phyloP scores from a whole-genome alignment of 2,113 vertebrate genomes.

The Phrynosoma blainvillii region DNA sequence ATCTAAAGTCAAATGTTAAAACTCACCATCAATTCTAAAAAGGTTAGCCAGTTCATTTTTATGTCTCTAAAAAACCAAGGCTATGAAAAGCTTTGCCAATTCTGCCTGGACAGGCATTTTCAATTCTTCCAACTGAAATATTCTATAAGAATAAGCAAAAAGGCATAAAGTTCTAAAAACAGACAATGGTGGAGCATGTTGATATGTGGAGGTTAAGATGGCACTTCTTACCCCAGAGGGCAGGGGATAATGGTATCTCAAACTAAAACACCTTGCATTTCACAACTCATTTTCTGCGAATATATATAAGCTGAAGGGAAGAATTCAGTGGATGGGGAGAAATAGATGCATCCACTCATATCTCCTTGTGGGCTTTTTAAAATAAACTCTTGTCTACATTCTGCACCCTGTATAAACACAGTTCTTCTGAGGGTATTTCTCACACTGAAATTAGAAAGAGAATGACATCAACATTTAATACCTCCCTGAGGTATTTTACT shows the following conservation, averaged over 20 bases:
- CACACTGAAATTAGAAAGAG: slow-evolving; percentile 57
- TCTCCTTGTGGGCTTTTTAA: slow-evolving; percentile 49
- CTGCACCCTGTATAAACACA: slow-evolving; percentile 59
- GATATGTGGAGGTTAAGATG: slow-evolving; percentile 11
- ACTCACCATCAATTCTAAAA: neutral
- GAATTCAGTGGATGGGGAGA: slow-evolving; percentile 44
- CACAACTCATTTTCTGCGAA: slow-evolving; percentile 33
- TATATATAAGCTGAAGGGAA: slow-evolving; percentile 56
- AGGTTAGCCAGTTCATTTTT: slow-evolving; percentile 12
- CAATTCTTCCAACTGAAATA: slow-evolving; percentile 6
- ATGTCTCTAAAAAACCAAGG: neutral
- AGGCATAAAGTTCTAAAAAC: slow-evolving; percentile 35
- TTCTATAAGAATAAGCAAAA: slow-evolving; percentile 37
- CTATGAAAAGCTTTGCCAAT: neutral
- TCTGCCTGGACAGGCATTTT: neutral
- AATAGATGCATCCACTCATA: slow-evolving; percentile 58
- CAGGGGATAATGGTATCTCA: neutral
- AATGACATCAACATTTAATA: slow-evolving; percentile 59
- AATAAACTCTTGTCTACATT: slow-evolving; percentile 44
- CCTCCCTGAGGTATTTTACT: slow-evolving; percentile 57
- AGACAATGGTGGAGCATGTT: slow-evolving; percentile 22
- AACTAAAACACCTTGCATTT: slow-evolving; percentile 38
- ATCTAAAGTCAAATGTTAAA: slow-evolving; percentile 27
- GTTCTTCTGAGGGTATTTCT: slow-evolving; percentile 59
- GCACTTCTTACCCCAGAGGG: slow-evolving; percentile 38